Percentiles rank a stretch among this genome's conserved stretches.
phyloP scores from a whole-genome alignment of 2,113 vertebrate genomes.

The Delphinapterus leucas region DNA sequence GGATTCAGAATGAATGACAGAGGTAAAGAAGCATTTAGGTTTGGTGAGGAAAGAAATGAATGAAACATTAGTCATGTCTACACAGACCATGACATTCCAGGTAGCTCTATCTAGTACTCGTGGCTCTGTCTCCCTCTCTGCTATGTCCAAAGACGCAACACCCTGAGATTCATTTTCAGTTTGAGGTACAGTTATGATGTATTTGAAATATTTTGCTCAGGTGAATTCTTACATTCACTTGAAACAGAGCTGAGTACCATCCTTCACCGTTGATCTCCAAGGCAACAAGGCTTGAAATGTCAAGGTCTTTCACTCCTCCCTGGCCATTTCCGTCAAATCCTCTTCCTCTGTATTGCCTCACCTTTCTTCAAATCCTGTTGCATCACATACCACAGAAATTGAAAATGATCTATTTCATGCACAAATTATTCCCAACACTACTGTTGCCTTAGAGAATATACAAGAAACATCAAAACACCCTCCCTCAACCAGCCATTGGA shows the following conservation, averaged over 20 bases:
- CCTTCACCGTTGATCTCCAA: background rate
- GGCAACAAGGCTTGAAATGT: background rate
- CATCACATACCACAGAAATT: background rate
- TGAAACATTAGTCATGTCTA: background rate
- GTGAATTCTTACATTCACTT: background rate
- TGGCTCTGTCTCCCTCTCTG: background rate
- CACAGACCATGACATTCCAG: background rate
- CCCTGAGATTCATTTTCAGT: background rate
- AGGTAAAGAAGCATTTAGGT: background rate
- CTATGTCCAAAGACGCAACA: background rate
- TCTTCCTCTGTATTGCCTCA: background rate
- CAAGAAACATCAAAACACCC: background rate
- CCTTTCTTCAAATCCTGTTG: background rate
- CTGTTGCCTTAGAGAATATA: background rate
- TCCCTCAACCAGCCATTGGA: background rate
- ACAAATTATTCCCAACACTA: background rate
- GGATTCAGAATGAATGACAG: background rate
- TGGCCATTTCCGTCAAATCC: background rate
- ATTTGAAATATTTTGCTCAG: background rate
- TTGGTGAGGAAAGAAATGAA: background rate
- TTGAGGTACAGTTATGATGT: background rate
- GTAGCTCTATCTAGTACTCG: background rate
- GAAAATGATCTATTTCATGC: background rate
- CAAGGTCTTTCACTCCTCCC: background rate
- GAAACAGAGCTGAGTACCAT: background rate